Base-by-base conservation (phyloP, 1,140 invertebrate species). In the Neodiprion virginianus region DNA sequence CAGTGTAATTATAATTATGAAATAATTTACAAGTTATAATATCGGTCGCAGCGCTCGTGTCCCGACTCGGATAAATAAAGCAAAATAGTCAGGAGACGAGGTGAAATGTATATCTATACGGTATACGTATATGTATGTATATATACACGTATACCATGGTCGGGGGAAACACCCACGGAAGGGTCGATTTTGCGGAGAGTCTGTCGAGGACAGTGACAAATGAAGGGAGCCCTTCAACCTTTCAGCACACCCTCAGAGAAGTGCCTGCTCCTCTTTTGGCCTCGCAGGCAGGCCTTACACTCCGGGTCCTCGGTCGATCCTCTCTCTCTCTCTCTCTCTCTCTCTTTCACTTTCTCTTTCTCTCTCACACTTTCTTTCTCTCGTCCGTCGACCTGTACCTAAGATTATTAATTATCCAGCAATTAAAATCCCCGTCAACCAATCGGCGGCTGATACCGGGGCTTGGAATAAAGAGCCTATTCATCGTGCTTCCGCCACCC, bases 151-250 rank as follows among this genome's bases (percentile, higher is more conserved):
- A 21, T 21, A 21, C 17, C 17, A 21, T 21, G 17, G 17, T 21
- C 21, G 72, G 74, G 79, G 75, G 75, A 71, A 76, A 14, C 23
- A 69, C 50, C 50, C 79, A 80, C 78, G 76, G 77, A 76, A 72
- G 80, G 79, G 86, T 87, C 85, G 84, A 87, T 87, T 86, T 82
- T 85, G 79, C 74, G 78, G 74, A 49, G 75, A 78, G 81, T 84
- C 82, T 87, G 84, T 81, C 76, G 73, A 71, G 75, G 86, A 87
- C 86, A 87, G 81, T 88, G 86, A 87, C 82, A 83, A 87, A 88
- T 87, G 77, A 77, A 77, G 74, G 70, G 28, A 71, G 17, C 48
- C 66, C 75, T 74, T 73, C 72, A 77, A 66, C 80, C 81, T 83
- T 84, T 85, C 79, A 82, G 78, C 77, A 72, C 80, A 79, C 80